Conservation (phyloP, 2,113 vertebrate genomes). For the Pterocles orientalis region DNA sequence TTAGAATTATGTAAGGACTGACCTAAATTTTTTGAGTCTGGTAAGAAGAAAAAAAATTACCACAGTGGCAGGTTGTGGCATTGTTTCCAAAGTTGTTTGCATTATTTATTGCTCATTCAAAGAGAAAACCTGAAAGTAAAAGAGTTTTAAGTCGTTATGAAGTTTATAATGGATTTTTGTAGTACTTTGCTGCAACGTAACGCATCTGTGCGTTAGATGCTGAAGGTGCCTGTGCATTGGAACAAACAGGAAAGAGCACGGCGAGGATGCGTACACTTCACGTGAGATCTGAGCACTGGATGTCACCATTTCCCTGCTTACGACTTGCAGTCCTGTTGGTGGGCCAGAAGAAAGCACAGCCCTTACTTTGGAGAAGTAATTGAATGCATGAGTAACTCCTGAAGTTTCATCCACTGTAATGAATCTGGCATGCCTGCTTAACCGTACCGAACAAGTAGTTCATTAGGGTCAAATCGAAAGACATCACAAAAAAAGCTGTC, state of each 20-base stretch:
- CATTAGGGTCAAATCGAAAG: background rate
- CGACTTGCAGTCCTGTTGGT: background rate
- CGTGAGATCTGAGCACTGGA: background rate
- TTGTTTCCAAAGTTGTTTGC: background rate
- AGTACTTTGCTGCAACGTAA: background rate
- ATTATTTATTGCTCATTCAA: background rate
- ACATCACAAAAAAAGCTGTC: rapidly evolving
- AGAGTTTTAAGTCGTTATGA: background rate
- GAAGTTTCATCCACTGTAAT: background rate
- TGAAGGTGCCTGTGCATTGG: background rate
- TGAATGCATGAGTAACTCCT: background rate
- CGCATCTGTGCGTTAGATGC: rapidly evolving
- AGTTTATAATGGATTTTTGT: background rate
- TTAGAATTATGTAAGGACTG: background rate
- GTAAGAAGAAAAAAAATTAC: background rate
- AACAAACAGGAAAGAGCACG: rapidly evolving
- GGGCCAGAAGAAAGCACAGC: background rate
- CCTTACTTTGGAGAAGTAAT: background rate
- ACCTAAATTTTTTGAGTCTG: too few relatives aligned
- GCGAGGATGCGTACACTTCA: background rate
- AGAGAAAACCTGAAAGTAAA: background rate
- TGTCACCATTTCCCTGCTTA: slow-evolving; percentile 18
- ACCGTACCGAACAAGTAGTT: background rate
- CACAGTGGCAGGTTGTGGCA: background rate
- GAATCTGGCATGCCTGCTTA: background rate